Conservation (phyloP, 2,113 vertebrate genomes). For the Dunckerocampus dactyliophorus region DNA sequence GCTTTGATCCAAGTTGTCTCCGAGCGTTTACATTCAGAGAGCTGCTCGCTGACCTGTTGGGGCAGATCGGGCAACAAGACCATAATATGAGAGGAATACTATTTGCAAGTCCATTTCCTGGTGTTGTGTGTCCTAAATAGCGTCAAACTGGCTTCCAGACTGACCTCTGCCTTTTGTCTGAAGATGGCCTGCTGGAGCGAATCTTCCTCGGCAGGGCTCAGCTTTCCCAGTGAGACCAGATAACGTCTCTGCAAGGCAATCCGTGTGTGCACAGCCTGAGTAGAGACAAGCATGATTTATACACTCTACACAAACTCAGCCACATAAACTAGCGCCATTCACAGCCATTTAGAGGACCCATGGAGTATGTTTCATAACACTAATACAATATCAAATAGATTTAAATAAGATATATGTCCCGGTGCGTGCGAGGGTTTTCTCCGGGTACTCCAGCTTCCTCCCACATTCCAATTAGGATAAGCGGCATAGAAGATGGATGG, state of each 20-base stretch:
- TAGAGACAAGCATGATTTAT: conserved; percentile 6
- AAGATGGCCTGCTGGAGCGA: conserved; percentile 68
- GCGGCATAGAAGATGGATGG: no score
- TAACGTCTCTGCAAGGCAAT: conserved; percentile 71
- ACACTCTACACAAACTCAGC: not conserved
- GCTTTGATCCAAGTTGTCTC: conserved; percentile 70
- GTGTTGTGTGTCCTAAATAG: no score
- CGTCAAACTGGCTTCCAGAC: not conserved
- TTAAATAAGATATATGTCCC: no score
- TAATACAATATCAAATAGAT: not conserved
- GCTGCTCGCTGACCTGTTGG: conserved; percentile 61
- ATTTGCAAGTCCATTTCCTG: no score
- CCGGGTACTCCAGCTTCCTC: no score
- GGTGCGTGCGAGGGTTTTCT: no score
- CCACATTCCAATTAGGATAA: no score
- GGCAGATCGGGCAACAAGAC: not conserved
- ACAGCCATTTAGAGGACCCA: no score
- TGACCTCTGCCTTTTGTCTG: conserved; percentile 66
- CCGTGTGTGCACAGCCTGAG: conserved; percentile 71
- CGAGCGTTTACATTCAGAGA: conserved; percentile 67
- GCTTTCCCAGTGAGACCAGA: conserved; percentile 65
- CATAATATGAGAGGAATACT: not conserved
- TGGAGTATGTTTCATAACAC: not conserved
- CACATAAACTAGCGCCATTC: no score
- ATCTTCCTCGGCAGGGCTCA: conserved; percentile 66